Evolutionary conservation across 2,888 invertebrate genomes (phyloP).

Genomic region (Tetragonula carbonaria): DNA sequence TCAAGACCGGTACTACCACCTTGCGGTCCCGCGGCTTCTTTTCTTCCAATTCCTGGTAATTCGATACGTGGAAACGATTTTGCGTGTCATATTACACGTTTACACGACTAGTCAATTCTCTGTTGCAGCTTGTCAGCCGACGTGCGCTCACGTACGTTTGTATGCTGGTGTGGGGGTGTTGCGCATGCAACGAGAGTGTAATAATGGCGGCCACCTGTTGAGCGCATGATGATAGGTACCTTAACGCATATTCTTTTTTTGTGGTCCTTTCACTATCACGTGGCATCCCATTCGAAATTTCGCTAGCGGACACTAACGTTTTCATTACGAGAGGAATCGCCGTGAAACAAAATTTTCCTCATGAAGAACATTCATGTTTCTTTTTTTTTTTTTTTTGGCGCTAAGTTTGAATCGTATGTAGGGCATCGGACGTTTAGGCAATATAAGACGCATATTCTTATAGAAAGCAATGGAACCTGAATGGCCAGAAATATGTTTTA

Average conservation of each 20-base stretch:
- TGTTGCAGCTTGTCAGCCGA: no score
- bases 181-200: slow-evolving; percentile 34
- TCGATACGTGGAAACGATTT: slow-evolving; percentile 80
- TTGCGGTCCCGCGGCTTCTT: slow-evolving; percentile 64
- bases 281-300: neutral
- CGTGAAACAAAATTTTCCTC: no score
- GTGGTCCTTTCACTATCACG: slow-evolving; percentile 50
- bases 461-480: no score
- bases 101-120: slow-evolving; percentile 65
- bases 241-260: slow-evolving; percentile 31
- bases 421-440: no score
- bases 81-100: slow-evolving; percentile 79
- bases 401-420: no score
- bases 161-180: slow-evolving; percentile 27
- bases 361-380: no score
- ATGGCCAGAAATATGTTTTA: no score
- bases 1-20: slow-evolving; percentile 36
- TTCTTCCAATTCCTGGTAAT: slow-evolving; percentile 78
- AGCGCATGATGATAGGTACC: slow-evolving; percentile 37
- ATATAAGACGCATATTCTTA: no score
- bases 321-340: no score
- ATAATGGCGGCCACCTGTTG: slow-evolving; percentile 62
- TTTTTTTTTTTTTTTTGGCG: no score
- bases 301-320: neutral
- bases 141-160: neutral